phyloP scores from a whole-genome alignment of 2,113 vertebrate genomes.

The Spea bombifrons region DNA sequence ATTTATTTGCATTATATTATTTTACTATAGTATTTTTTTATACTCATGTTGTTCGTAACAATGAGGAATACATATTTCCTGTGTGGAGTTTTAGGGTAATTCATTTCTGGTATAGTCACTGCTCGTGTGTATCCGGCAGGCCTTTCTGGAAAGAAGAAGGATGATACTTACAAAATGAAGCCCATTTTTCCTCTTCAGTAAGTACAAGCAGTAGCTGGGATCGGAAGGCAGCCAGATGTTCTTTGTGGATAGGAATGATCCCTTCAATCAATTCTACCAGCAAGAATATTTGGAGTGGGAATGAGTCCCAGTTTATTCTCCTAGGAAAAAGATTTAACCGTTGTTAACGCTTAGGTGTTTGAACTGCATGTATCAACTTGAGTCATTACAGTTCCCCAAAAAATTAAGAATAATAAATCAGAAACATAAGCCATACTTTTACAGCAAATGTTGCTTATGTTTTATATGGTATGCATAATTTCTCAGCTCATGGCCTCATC shows the following conservation, averaged over 20 bases:
- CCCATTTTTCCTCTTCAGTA: conserved; percentile 4
- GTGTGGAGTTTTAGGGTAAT: too few species aligned
- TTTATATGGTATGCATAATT: too few species aligned
- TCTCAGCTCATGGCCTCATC: too few species aligned
- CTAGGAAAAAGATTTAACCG: conserved; percentile 29
- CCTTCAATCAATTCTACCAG: conserved; percentile 26
- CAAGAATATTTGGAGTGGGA: conserved; percentile 27
- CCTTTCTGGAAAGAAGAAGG: not conserved
- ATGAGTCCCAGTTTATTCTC: conserved; percentile 34
- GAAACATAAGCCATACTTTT: not conserved
- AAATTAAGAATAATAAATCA: not conserved
- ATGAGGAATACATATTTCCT: too few species aligned
- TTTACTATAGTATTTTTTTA: too few species aligned
- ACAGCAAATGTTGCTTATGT: too few species aligned
- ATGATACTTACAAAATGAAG: not conserved
- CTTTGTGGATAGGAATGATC: conserved; percentile 33
- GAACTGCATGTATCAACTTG: conserved; percentile 23
- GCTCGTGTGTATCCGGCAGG: not conserved
- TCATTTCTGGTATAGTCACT: too few species aligned
- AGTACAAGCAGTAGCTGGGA: conserved; percentile 28
- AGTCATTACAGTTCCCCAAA: conserved; percentile 9
- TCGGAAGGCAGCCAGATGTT: conserved; percentile 40
- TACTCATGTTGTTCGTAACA: too few species aligned
- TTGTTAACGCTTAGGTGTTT: conserved; percentile 41
- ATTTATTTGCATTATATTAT: too few species aligned